Evolutionary conservation across 2,888 invertebrate species (phyloP).

Genomic region (Sphaeridia pumilis): DNA sequence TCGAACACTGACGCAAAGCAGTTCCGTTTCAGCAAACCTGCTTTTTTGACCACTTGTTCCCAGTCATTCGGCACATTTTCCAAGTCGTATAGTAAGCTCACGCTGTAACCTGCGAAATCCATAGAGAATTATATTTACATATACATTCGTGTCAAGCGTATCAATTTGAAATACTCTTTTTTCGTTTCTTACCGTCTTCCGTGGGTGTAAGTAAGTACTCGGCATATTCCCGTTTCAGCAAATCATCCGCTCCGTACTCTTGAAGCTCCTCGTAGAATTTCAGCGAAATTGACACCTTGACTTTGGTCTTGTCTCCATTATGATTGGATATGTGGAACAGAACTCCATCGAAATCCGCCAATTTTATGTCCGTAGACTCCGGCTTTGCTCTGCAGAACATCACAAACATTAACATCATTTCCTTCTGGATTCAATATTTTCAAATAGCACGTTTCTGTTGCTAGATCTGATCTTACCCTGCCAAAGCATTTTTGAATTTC

Average conservation of each 20-base stretch:
- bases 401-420: too few species aligned
- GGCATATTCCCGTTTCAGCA: slow-evolving; percentile 87
- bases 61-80: slow-evolving; percentile 84
- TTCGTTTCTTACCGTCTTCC: slow-evolving; percentile 67
- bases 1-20: slow-evolving; percentile 99
- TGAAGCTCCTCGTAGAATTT: slow-evolving; percentile 98
- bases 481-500: slow-evolving; percentile 90
- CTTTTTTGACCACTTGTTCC: slow-evolving; percentile 78
- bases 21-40: slow-evolving; percentile 89
- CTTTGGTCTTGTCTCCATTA: slow-evolving; percentile 91
- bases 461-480: slow-evolving; percentile 96
- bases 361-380: slow-evolving; percentile 84
- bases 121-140: neutral
- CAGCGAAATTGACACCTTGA: slow-evolving; percentile 89
- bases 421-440: too few species aligned
- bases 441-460: too few species aligned
- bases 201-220: slow-evolving; percentile 59
- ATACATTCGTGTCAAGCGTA: too few species aligned
- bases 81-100: slow-evolving; percentile 82
- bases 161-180: too few species aligned
- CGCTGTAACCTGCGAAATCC: slow-evolving; percentile 66
- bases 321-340: slow-evolving; percentile 96
- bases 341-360: slow-evolving; percentile 98
- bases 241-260: slow-evolving; percentile 94
- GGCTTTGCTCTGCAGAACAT: slow-evolving; percentile 88